These are phyloP conservation scores for Cataglyphis rosenhaueri DNA, from an alignment of 2,888 invertebrate genomes.

Conservation along the genomic window DNA sequence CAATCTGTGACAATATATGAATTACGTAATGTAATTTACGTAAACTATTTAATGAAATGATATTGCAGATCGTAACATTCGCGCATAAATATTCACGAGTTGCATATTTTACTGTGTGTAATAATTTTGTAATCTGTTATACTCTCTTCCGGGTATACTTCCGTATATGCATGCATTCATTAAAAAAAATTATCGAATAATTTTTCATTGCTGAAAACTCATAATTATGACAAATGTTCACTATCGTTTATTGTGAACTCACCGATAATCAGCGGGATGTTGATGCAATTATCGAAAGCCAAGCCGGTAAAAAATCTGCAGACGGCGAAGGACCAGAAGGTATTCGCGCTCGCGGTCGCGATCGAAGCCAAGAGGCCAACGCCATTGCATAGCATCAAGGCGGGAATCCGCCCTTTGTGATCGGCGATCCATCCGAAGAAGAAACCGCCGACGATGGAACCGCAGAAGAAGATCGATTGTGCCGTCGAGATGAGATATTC, in stretches of 20 bases:
- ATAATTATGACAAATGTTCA: not conserved
- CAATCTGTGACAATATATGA: not conserved
- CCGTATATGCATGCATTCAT: not conserved
- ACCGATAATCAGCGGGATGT: slow-evolving; percentile 87
- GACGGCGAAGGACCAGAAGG: slow-evolving; percentile 85
- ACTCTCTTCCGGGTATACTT: not conserved
- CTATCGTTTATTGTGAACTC: slow-evolving; percentile 18
- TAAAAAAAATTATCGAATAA: not conserved
- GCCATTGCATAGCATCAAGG: slow-evolving; percentile 85
- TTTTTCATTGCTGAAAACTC: not conserved
- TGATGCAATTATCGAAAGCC: slow-evolving; percentile 87
- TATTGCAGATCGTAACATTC: not conserved
- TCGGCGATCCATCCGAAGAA: slow-evolving; percentile 87
- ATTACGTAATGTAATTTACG: not conserved
- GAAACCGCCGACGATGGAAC: slow-evolving; percentile 86
- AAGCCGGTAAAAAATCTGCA: slow-evolving; percentile 87
- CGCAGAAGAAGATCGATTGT: slow-evolving; percentile 86
- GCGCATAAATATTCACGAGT: not conserved
- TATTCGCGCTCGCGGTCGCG: slow-evolving; percentile 84
- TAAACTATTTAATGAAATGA: not conserved
- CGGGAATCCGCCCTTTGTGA: slow-evolving; percentile 86
- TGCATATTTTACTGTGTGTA: not conserved
- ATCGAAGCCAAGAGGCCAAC: slow-evolving; percentile 85
- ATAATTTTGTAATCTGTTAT: not conserved
- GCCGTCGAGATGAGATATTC: slow-evolving; percentile 86